Evolutionary conservation across 2,113 vertebrate species (phyloP), one percentile per base, ranked within the genome.

Genomic region (Oxygymnocypris stewartii): DNA sequence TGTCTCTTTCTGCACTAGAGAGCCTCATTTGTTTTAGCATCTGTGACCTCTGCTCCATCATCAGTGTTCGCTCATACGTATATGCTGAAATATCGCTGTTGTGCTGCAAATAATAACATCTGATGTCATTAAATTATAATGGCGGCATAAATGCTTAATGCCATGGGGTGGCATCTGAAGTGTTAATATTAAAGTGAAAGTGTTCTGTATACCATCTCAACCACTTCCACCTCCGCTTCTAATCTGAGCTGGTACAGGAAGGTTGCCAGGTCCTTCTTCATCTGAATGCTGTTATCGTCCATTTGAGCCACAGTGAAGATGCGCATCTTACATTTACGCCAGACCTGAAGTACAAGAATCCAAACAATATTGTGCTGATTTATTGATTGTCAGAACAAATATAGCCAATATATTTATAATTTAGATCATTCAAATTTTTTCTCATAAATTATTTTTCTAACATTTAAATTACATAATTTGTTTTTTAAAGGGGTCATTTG

Each of bases 11-110:
- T 0, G 98, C 96, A 92, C 96, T 97, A 61, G 98, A 99, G 86
- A 99, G 92, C 87, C 98, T 95, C 97, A 99, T 99, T 88, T 99
- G 97, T 83, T 96, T 95, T 90, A 99, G 91, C 98, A 99, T 99
- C 92, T 99, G 97, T 76, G 98, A 99, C 86, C 98, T 95, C 92
- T 99, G 98, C 89, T 99, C 98, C 98, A 99, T 99, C 98, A 99
- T 99, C 89, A 99, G 91, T 0, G 98, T 99, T 42, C 98, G 94
- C 92, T 99, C 98, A 0, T 99, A 99, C 2, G 98, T 99, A 88
- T 99, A 99, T 0, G 98, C 98, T 8, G 98, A 99, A 87, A 99
- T 99, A 93, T 99, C 98, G 9, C 97, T 99, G 88, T 98, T 96
- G 47, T 98, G 96, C 98, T 99, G 81, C 28, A 81, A 65, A 86